Evolutionary conservation across 1,140 invertebrate genomes (phyloP).

Genomic region (Oncopeltus fasciatus): DNA sequence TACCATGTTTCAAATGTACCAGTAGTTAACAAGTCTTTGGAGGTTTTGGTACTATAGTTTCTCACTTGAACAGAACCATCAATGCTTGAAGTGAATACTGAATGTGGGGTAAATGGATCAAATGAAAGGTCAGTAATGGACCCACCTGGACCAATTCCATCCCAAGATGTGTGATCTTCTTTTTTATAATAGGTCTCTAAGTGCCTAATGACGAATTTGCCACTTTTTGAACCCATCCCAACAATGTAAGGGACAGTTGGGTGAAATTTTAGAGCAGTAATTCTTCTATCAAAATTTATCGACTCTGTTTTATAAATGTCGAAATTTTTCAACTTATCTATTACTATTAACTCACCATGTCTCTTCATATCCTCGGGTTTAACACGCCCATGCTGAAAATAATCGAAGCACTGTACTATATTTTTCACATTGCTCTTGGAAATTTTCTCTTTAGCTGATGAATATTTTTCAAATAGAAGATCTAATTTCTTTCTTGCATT

Average conservation of each 20-base stretch:
- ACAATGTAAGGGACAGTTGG: not conserved
- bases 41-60: not conserved
- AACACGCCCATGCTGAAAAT: not conserved
- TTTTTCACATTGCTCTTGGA: too few species aligned
- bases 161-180: not conserved
- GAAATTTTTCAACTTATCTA: not conserved
- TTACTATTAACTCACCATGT: not conserved
- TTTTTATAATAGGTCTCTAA: not conserved
- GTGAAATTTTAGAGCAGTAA: conserved; percentile 12
- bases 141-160: not conserved
- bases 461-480: too few species aligned
- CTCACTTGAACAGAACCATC: conserved; percentile 14
- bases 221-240: conserved; percentile 10
- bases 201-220: not conserved
- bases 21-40: not conserved
- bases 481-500: too few species aligned
- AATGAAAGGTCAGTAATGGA: conserved; percentile 8
- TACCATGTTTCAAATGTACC: not conserved
- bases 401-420: not conserved
- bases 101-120: conserved; percentile 2
- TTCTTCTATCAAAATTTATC: conserved; percentile 2
- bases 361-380: not conserved
- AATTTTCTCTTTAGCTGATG: too few species aligned
- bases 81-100: conserved; percentile 8
- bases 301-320: not conserved